phyloP scores from a whole-genome alignment of 2,113 vertebrate species.

The Macrotus californicus region DNA sequence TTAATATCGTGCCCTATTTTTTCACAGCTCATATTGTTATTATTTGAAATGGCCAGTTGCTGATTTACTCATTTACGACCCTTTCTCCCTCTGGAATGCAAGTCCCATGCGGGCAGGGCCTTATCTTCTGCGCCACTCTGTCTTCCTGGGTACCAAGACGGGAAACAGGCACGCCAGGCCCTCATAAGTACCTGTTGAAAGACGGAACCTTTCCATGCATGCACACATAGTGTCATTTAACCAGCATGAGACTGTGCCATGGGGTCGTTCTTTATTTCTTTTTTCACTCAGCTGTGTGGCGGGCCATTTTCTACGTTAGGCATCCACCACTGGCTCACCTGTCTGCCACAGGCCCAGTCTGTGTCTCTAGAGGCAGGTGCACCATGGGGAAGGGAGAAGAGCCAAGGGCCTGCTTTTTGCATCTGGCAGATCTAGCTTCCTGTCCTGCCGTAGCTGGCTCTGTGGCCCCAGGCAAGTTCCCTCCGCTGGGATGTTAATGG shows the following conservation, averaged over 20 bases:
- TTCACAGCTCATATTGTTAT: background rate
- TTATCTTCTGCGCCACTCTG: too few relatives aligned
- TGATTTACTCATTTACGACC: background rate
- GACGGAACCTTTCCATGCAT: background rate
- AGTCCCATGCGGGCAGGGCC: background rate
- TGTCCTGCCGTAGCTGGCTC: background rate
- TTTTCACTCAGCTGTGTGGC: background rate
- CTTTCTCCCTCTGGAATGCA: background rate
- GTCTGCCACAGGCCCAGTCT: background rate
- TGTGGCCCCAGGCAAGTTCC: background rate
- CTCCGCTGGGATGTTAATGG: background rate
- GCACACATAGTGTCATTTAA: background rate
- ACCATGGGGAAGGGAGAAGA: rapidly evolving
- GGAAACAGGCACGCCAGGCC: background rate
- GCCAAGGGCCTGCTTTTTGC: background rate
- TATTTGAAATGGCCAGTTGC: background rate
- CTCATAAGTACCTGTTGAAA: background rate
- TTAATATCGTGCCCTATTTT: background rate
- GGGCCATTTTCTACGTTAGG: background rate
- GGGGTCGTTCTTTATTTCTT: background rate
- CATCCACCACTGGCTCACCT: background rate
- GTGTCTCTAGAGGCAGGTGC: background rate
- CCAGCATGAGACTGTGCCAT: background rate
- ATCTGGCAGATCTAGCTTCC: background rate
- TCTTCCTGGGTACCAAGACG: background rate